Conservation (phyloP, 2,797 vertebrate genomes). For the Oreochromis grahami region DNA sequence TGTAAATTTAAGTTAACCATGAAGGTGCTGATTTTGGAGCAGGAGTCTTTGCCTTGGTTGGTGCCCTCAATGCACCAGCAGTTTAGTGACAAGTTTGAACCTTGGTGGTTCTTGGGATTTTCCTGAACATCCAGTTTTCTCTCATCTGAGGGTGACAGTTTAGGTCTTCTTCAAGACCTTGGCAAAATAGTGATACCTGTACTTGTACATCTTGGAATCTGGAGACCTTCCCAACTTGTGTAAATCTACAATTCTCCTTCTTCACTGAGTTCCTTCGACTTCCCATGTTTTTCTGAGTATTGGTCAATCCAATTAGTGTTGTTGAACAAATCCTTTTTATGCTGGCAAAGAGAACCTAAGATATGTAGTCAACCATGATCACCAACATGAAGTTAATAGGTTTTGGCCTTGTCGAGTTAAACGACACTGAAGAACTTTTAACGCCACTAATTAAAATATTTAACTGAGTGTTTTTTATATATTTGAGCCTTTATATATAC, state of each 20-base stretch:
- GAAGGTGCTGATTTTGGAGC: not conserved
- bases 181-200: not conserved
- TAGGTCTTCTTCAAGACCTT: not conserved
- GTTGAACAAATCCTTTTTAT: not conserved
- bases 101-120: rapidly evolving
- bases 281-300: not conserved
- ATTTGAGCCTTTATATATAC: not conserved
- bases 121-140: not conserved
- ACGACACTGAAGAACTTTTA: not conserved
- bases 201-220: not conserved
- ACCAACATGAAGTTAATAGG: not conserved
- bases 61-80: not conserved
- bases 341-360: not conserved
- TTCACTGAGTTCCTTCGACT: not conserved
- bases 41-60: not conserved
- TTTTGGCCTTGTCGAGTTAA: not conserved
- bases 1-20: not conserved
- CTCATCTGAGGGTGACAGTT: not conserved
- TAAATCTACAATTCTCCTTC: not conserved
- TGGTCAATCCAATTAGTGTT: rapidly evolving
- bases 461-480: not conserved
- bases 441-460: not conserved
- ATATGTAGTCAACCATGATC: not conserved
- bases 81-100: not conserved
- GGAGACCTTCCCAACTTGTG: not conserved